Percentiles rank a stretch among this genome's conserved stretches.
These are phyloP conservation scores for Bagarius yarrelli DNA, from an alignment of 2,113 vertebrate genomes.

Conservation along the genomic window DNA sequence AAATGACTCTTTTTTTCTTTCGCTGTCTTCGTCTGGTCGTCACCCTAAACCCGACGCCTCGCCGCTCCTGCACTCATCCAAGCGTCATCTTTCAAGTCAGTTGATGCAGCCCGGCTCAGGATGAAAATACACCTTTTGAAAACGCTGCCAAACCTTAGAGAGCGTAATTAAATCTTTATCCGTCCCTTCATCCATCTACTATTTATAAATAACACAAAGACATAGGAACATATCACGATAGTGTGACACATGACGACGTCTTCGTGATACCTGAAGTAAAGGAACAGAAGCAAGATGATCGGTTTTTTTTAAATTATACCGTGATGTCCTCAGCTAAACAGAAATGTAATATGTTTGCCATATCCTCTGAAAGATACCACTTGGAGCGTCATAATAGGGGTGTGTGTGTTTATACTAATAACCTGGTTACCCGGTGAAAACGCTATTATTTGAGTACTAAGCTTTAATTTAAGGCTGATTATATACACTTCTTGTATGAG, in stretches of 20 bases:
- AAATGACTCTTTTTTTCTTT: conserved; percentile 14
- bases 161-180: not conserved
- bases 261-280: not conserved
- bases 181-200: conserved; percentile 5
- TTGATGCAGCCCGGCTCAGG: conserved; percentile 54
- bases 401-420: not conserved
- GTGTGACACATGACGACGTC: not conserved
- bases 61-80: conserved; percentile 56
- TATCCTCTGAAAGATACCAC: not conserved
- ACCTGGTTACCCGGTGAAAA: not conserved
- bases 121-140: conserved; percentile 64
- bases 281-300: not conserved
- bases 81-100: conserved; percentile 63
- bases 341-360: not conserved
- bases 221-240: not conserved
- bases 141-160: conserved; percentile 54
- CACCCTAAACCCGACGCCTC: conserved; percentile 38
- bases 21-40: conserved; percentile 26
- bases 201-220: conserved; percentile 4
- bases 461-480: not conserved
- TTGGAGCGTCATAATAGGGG: not conserved
- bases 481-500: not conserved
- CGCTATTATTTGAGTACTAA: not conserved
- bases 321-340: no score
- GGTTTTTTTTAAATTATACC: not conserved